Conservation (phyloP, 2,113 vertebrate genomes). For the Trichechus manatus region DNA sequence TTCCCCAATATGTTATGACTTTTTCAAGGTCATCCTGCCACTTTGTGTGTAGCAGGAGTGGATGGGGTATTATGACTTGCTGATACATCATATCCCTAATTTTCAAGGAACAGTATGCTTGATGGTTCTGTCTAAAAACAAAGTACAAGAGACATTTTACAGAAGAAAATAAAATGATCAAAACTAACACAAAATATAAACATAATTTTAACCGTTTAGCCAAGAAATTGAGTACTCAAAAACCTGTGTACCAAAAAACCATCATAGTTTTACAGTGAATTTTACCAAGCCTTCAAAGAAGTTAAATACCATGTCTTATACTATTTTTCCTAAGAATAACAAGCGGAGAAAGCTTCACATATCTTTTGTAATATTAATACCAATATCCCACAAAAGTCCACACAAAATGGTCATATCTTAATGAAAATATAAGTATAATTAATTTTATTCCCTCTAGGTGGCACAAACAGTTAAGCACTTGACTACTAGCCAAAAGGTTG, state of each 20-base stretch:
- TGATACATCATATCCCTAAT: neutral
- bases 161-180: neutral
- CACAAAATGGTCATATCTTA: neutral
- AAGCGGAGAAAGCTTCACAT: neutral
- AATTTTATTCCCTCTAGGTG: neutral
- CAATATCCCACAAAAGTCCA: neutral
- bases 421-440: neutral
- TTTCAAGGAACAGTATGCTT: neutral
- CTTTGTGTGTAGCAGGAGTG: neutral
- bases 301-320: neutral
- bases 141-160: neutral
- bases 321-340: neutral
- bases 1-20: neutral
- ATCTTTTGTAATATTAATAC: neutral
- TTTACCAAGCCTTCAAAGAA: neutral
- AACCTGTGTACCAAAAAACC: neutral
- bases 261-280: neutral
- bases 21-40: neutral
- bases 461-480: too few relatives aligned
- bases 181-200: neutral
- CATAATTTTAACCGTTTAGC: neutral
- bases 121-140: neutral
- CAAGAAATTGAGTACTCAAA: neutral
- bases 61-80: neutral
- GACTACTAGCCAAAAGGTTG: too few relatives aligned